phyloP scores from a whole-genome alignment of 2,797 vertebrate species.

The Muscicapa comitata region DNA sequence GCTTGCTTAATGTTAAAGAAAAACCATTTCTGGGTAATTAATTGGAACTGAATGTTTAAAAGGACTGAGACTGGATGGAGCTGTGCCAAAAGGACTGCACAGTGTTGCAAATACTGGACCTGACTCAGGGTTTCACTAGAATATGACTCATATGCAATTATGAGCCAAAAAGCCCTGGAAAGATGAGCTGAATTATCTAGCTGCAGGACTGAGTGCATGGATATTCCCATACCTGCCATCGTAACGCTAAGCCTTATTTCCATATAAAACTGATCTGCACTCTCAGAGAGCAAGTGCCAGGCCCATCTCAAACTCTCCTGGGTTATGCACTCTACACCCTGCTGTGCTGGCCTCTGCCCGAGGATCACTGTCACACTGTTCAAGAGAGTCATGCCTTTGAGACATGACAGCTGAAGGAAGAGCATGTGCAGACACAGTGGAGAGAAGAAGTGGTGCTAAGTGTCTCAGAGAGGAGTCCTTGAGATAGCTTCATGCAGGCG shows the following conservation, averaged over 20 bases:
- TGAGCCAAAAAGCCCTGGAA: constrained; percentile 23
- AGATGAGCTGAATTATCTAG: background rate
- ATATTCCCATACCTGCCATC: background rate
- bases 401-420: background rate
- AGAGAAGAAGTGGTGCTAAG: background rate
- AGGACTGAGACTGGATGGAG: constrained; percentile 20
- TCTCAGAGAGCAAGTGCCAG: background rate
- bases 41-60: constrained; percentile 37
- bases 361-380: background rate
- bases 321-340: background rate
- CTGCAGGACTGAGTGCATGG: background rate
- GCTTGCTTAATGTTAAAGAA: constrained; percentile 41
- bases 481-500: background rate
- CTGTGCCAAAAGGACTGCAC: constrained; percentile 45
- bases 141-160: constrained; percentile 40
- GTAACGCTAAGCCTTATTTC: background rate
- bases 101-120: constrained; percentile 47
- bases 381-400: background rate
- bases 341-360: background rate
- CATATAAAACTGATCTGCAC: background rate
- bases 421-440: background rate
- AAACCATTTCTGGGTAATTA: constrained; percentile 50
- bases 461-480: background rate
- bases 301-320: background rate
- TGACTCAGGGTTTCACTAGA: constrained; percentile 45